Evolutionary conservation across 2,113 vertebrate species (phyloP), one percentile per base, ranked within the genome.

Genomic region (Phycodurus eques): DNA sequence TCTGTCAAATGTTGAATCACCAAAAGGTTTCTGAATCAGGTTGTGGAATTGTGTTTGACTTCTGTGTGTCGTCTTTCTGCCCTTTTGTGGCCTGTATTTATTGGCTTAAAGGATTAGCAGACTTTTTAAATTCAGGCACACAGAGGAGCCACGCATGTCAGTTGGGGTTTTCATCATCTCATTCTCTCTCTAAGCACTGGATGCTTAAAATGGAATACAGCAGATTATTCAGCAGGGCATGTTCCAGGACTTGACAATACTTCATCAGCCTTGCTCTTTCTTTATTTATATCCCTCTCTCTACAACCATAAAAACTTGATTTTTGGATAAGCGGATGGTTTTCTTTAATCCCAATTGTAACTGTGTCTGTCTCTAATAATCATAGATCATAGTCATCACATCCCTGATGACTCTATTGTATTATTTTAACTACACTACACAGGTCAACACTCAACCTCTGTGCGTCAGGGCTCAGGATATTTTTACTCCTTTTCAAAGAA

Each of bases 71-170:
- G 7, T 67, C 79, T 76, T 42, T 70, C 66, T 73, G 43, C 7
- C 64, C 64, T 31, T 76, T 70, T 79, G 33, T 42, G 64, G 77
- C 73, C 84, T 77, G 79, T 51, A 79, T 86, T 82, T 88, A 89
- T 88, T 87, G 87, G 90, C 85, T 91, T 91, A 91, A 89, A 76
- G 81, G 88, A 89, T 92, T 88, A 90, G 67, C 17, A 20, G 79
- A 67, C 83, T 49, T 77, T 88, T 86, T 88, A 31, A 66, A 85
- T 83, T 74, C 70, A n/a, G 72, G 70, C 59, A 80, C 76, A 85
- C 72, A 61, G 54, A 67, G 61, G 42, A 64, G 42, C 42, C 13
- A 70, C 77, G 67, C 54, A 71, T 76, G 75, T 78, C 81, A 87
- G 83, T 47, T 71, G 67, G 54, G 57, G 74, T 70, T 47, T 66